phyloP scores from a whole-genome alignment of 2,113 vertebrate species.

The Pitta sordida region DNA sequence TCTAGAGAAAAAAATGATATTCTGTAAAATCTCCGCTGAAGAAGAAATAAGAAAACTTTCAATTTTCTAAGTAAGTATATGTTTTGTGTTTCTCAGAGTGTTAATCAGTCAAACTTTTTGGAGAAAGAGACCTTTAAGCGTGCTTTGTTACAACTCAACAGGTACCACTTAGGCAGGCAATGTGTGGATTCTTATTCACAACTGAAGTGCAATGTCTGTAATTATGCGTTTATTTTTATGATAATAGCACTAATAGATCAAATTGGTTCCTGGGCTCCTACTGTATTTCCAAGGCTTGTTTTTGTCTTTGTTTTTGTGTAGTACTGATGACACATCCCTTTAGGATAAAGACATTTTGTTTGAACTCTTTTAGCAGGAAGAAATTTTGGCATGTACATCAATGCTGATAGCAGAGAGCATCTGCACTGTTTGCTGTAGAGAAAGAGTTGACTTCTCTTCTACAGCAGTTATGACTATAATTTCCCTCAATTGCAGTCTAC shows the following conservation, averaged over 20 bases:
- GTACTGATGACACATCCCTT: constrained; percentile 36
- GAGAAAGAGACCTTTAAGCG: not conserved
- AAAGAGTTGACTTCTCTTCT: constrained; percentile 61
- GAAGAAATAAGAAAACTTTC: not conserved
- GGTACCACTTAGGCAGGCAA: not conserved
- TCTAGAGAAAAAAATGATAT: not conserved
- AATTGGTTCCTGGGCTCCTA: not conserved
- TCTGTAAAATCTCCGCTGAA: not conserved
- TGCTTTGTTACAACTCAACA: not conserved
- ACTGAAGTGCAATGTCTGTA: not conserved
- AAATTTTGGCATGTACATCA: constrained; percentile 49
- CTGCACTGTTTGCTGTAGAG: constrained; percentile 45
- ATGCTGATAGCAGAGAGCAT: constrained; percentile 41
- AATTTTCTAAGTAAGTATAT: not conserved
- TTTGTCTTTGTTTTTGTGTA: constrained; percentile 56
- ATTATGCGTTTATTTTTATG: not conserved
- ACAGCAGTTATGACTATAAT: constrained; percentile 70
- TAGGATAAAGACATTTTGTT: constrained; percentile 66
- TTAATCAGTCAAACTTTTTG: not conserved
- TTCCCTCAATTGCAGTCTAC: constrained; percentile 67
- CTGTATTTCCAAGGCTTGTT: constrained; percentile 24
- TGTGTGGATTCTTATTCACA: not conserved
- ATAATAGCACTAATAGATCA: not conserved
- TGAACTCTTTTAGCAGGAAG: constrained; percentile 49
- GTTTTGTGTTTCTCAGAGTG: not conserved